These are phyloP conservation scores for Sus cebifrons DNA, from an alignment of 2,797 vertebrate genomes.

Conservation along the genomic window DNA sequence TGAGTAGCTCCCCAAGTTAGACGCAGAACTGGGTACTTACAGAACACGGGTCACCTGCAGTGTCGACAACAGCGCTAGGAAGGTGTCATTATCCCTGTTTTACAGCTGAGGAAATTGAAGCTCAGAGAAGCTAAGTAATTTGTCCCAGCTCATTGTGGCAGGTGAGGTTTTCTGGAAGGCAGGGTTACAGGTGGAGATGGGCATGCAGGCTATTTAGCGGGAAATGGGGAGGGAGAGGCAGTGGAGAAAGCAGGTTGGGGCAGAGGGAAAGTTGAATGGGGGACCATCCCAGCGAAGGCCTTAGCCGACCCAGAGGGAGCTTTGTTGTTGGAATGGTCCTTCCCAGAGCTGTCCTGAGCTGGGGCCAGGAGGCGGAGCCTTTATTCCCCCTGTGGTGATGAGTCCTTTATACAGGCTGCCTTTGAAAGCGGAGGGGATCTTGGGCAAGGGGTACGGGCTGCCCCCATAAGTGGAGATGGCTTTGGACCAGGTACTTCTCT, in stretches of 20 bases:
- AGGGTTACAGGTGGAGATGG: not conserved
- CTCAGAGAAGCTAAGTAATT: not conserved
- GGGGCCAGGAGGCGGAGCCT: not conserved
- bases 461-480: not conserved
- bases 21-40: not conserved
- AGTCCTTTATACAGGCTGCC: not conserved
- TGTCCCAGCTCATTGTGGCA: not conserved
- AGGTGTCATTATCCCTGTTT: not conserved
- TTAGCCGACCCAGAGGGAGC: not conserved
- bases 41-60: not conserved
- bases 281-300: not conserved
- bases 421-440: too few species aligned
- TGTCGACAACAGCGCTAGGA: not conserved
- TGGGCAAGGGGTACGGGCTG: not conserved
- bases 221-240: fast-evolving
- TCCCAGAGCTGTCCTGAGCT: not conserved
- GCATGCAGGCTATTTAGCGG: not conserved
- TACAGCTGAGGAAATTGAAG: not conserved
- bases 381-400: too few species aligned
- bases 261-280: not conserved
- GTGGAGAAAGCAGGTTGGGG: not conserved
- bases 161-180: not conserved
- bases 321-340: not conserved
- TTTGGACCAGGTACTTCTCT: not conserved
- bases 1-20: not conserved